A percentile compares a stretch with the other conserved stretches of the same genome.
Conservation (phyloP, 2,797 vertebrate species). For the Dipus sagitta region DNA sequence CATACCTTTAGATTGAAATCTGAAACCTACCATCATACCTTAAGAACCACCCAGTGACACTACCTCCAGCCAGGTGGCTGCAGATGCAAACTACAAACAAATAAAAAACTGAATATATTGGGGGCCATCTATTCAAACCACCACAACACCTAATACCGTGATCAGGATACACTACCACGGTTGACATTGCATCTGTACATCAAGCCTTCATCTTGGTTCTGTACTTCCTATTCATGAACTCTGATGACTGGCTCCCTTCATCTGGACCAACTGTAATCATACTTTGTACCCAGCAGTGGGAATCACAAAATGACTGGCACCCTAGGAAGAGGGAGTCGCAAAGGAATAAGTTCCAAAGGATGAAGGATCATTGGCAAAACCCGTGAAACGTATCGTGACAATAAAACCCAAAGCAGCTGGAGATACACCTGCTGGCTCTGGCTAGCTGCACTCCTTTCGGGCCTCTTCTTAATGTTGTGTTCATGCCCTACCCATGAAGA, state of each 20-base stretch:
- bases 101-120: too few species aligned
- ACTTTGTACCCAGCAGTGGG: conserved; percentile 31
- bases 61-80: too few species aligned
- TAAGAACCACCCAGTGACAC: too few species aligned
- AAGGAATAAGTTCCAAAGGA: conserved; percentile 53
- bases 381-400: conserved; percentile 58
- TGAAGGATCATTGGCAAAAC: background rate
- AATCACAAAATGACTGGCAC: conserved; percentile 58
- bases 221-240: conserved; percentile 43
- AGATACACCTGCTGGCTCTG: conserved; percentile 22
- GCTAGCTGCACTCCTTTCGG: conserved; percentile 30
- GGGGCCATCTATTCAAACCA: too few species aligned
- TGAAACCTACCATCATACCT: too few species aligned
- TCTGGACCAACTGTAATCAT: conserved; percentile 61
- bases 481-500: background rate
- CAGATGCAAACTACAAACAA: too few species aligned
- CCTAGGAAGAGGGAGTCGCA: conserved; percentile 49
- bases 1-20: too few species aligned
- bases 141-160: background rate
- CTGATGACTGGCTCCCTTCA: conserved; percentile 33
- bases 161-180: conserved; percentile 5
- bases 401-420: background rate
- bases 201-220: conserved; percentile 38
- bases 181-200: conserved; percentile 31
- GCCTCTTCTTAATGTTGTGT: background rate